phyloP scores from a whole-genome alignment of 2,113 vertebrate genomes.

The Podilymbus podiceps region DNA sequence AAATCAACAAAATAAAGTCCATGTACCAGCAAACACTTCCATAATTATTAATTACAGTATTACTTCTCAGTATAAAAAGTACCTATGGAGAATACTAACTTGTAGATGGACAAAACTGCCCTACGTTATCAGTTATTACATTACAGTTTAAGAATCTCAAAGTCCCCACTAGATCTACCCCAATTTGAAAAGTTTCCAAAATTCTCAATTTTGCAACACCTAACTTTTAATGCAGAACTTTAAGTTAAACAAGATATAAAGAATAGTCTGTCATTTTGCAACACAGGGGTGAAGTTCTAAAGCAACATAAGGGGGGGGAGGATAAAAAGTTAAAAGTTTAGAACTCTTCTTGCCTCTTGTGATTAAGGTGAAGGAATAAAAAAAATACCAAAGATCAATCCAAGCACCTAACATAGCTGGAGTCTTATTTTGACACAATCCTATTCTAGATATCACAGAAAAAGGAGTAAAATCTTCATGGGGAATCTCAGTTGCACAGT shows the following conservation, averaged over 20 bases:
- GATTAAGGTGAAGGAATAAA: neutral
- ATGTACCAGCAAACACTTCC: neutral
- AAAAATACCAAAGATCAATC: neutral
- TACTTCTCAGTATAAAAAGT: neutral
- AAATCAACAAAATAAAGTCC: neutral
- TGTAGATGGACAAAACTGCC: neutral
- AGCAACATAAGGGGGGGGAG: neutral
- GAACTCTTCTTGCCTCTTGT: neutral
- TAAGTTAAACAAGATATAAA: neutral
- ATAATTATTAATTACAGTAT: neutral
- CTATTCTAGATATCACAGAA: neutral
- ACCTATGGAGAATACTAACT: neutral
- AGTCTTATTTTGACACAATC: neutral
- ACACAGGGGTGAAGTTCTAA: neutral
- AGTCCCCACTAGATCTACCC: neutral
- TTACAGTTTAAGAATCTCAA: neutral
- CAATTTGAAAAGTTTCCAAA: neutral
- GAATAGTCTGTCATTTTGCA: neutral
- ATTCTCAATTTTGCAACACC: neutral
- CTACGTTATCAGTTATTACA: neutral
- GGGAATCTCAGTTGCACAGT: neutral
- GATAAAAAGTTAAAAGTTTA: neutral
- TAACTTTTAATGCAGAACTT: neutral
- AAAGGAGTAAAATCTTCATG: neutral
- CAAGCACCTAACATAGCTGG: neutral